Evolutionary conservation across 2,113 vertebrate species (phyloP), one percentile per base, ranked within the genome.

Genomic region (Eretmodus cyanostictus): DNA sequence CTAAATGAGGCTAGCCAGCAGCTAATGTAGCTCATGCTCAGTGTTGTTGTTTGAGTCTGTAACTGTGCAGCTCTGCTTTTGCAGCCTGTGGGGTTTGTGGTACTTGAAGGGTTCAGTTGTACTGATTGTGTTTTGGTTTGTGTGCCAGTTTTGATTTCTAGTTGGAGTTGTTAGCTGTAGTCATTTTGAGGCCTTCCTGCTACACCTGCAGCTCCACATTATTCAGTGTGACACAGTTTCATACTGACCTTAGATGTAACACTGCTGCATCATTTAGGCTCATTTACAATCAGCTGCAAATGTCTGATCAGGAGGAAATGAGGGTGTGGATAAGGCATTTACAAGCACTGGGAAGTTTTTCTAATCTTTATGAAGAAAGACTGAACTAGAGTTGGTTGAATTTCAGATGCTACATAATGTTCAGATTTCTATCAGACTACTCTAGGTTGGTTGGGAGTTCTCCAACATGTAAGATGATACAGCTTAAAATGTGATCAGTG

Each of bases 271-370:
- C 22, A 0, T 14, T 57, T 0, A 8, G 22, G 22, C 7, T 27
- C 0, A 55, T 8, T 0, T 1, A 27, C 2, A 57, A 57, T 0
- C 54, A 57, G 54, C 54, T 8, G 22, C 54, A 57, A 5, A 0
- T 55, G 0, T 55, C 0, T 55, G 22, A 55, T 0, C 54, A 55
- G 54, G 54, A 55, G 22, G 11, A 55, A 55, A 55, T 55, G 0
- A 55, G 2, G 54, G 54, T 55, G 54, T 8, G 54, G 0, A 55
- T 27, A 0, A 55, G 22, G 53, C 22, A 55, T 55, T 55, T 0
- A 8, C 53, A 55, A 55, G 6, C 6, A 8, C 8, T 19, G 47
- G 47, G 0, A 53, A 11, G 0, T 22, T 53, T 11, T 11, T 55
- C 11, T 1, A 13, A 55, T 27, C 1, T 55, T 24, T 55, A 55